phyloP scores from a whole-genome alignment of 2,888 invertebrate species.

The Timema podura region DNA sequence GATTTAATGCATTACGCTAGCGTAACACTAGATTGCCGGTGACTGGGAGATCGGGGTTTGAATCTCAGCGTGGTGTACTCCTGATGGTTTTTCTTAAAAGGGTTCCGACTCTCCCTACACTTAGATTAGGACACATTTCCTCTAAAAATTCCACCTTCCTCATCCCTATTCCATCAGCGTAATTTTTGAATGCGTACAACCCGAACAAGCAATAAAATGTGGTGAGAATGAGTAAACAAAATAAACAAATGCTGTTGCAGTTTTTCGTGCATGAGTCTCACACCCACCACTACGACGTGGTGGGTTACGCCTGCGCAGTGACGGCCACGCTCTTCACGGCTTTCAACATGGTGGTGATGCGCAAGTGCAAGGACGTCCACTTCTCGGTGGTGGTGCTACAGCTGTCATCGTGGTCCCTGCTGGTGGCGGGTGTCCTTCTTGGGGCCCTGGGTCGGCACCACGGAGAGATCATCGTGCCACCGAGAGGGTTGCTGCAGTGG shows the following conservation, averaged over 20 bases:
- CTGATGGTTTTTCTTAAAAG: too few species aligned
- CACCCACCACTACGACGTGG: slow-evolving; percentile 41
- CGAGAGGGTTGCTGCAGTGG: slow-evolving; percentile 41
- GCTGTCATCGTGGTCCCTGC: slow-evolving; percentile 44
- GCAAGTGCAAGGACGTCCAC: slow-evolving; percentile 48
- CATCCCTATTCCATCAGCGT: too few species aligned
- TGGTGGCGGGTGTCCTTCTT: slow-evolving; percentile 41
- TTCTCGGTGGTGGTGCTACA: slow-evolving; percentile 47
- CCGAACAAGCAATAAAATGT: too few species aligned
- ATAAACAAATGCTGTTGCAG: slow-evolving; percentile 14
- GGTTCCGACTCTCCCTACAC: too few species aligned
- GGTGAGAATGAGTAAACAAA: too few species aligned
- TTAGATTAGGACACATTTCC: too few species aligned
- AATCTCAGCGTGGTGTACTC: too few species aligned
- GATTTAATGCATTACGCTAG: too few species aligned
- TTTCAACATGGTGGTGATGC: slow-evolving; percentile 48
- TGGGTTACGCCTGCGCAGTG: slow-evolving; percentile 46
- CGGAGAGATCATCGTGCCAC: slow-evolving; percentile 32
- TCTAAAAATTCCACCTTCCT: too few species aligned
- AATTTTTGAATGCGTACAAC: too few species aligned
- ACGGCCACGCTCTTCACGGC: slow-evolving; percentile 47
- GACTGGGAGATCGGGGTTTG: too few species aligned
- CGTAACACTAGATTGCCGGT: too few species aligned
- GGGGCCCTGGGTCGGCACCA: slow-evolving; percentile 32
- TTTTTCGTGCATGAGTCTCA: slow-evolving; percentile 32